Evolutionary conservation across 2,888 invertebrate genomes (phyloP), one percentile per base, ranked within the genome.

Genomic region (Agonopterix heracliana): DNA sequence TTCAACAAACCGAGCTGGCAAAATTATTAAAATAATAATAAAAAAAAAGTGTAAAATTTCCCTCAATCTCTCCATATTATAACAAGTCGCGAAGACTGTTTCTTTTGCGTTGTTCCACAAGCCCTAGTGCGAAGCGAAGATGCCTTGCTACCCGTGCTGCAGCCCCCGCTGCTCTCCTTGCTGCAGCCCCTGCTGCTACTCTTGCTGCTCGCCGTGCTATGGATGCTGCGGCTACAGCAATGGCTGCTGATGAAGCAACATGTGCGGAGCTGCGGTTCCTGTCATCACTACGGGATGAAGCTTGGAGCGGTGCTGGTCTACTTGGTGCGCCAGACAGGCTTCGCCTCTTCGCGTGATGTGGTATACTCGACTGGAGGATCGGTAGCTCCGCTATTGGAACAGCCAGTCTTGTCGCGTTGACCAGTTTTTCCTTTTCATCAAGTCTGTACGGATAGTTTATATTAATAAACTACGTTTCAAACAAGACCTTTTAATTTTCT

Each of bases 141-240:
- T 71, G 77, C 77, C 77, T 75, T 71, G 73, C 67, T 68, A 68
- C 49, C 69, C 72, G 47, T 69, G 70, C 47, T 67, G 56, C 60
- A 53, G 56, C 13, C 52, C 65, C 3, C 67, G 66, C 48, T 73
- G 61, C 53, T 54, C 60, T 17, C 63, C 72, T 0, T 71, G 71
- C 65, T 71, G 69, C 53, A 59, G 63, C 26, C 70, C 76, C 0
- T 70, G 72, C 52, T 71, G 71, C 50, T 56, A 49, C 49, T 59
- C 70, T 26, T 68, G 60, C 58, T 74, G 71, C 52, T 54, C 64
- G 3, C 69, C 78, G 9, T 77, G 76, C 60, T 74, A 66, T 56
- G 63, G 64, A 1, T 68, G 72, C 13, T 75, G 73, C 61, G 68
- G 66, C 52, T 67, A 52, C 46, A 44, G 53, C 10, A 53, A 56